These are phyloP conservation scores for Erythrolamprus reginae DNA, from an alignment of 2,113 vertebrate species.

Conservation along the genomic window DNA sequence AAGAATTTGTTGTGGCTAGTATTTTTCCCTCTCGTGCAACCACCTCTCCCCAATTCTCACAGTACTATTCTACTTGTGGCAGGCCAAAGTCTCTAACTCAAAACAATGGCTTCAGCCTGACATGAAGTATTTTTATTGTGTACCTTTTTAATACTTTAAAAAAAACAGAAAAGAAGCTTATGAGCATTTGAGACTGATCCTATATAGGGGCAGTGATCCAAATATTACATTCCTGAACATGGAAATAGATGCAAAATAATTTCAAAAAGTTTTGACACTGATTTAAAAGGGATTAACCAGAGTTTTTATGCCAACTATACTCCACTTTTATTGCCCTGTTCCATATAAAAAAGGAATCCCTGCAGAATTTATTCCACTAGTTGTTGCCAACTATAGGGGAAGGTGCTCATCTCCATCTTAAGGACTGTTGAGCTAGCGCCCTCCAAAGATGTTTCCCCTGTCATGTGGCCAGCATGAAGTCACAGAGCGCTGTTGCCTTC, in stretches of 20 bases:
- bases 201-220: neutral
- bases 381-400: neutral
- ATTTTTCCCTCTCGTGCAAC: no score
- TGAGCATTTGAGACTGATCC: neutral
- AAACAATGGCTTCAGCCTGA: no score
- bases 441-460: neutral
- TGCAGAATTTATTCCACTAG: neutral
- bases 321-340: neutral
- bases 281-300: neutral
- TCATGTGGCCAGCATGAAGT: neutral
- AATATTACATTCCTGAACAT: neutral
- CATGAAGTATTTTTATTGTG: accelerated
- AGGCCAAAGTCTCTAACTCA: no score
- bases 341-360: neutral
- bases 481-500: neutral
- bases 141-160: neutral
- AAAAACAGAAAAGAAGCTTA: neutral
- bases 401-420: neutral
- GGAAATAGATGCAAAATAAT: neutral
- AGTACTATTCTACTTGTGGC: no score
- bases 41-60: no score
- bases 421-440: neutral
- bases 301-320: neutral
- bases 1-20: no score
- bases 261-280: neutral